Evolutionary conservation across 1,140 invertebrate genomes (phyloP), one percentile per base, ranked within the genome.

Genomic region (Bombus balteatus): DNA sequence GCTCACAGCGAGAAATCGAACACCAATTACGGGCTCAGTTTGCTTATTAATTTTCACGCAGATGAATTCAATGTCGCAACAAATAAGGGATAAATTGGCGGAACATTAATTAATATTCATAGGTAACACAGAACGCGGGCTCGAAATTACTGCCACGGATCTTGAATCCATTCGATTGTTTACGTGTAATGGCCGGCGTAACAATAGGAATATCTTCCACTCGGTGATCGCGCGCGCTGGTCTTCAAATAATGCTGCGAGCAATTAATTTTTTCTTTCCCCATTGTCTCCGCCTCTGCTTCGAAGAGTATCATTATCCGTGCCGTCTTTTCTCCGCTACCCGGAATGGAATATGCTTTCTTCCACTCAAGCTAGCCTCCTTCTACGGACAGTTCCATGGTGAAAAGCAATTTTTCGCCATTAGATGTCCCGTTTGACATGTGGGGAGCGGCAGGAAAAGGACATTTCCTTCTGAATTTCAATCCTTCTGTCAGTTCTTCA

Each of bases 291-390:
- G 6, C 9, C 81, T 13, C 13, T 62, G 28, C 59, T n/a, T 41
- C 28, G 34, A 57, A 65, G 66, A 57, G 82, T 68, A 81, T 81
- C 84, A 86, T 83, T 81, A 77, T 83, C 81, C 53, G 28, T 37
- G 68, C 53, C n/a, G 62, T 32, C 59, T 65, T 57, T 59, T 57
- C 43, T 34, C 37, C 47, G 34, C n/a, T 13, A n/a, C 1, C 13
- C 15, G n/a, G n/a, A 57, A 86, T 72, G 74, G 73, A 83, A 86
- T 57, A 83, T 71, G 85, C 85, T 83, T 86, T 86, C 81, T 77
- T 62, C 85, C 73, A 86, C 81, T 86, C 62, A 37, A 72, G 22
- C 53, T 32, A 5, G 72, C 10, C 83, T 37, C 53, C 2, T 57
- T 34, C 32, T 10, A 12, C 43, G 28, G 15, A 28, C 22, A n/a